Evolutionary conservation across 2,113 vertebrate species (phyloP), one percentile per base, ranked within the genome.

Genomic region (Triplophysa rosa): DNA sequence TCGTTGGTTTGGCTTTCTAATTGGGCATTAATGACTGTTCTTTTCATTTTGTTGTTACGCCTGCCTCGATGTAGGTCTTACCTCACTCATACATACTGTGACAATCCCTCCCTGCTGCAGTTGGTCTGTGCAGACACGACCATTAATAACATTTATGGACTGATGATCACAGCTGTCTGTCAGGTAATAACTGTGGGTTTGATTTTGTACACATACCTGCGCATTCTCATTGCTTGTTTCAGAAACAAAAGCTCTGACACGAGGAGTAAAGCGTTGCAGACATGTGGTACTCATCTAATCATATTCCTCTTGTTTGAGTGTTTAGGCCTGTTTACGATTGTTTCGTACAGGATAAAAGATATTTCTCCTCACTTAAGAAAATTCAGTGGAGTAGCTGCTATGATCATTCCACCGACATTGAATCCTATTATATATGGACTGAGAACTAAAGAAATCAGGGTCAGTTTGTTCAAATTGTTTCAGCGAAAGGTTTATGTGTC

Each of bases 361-460:
- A 16, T 87, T 33, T 84, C 91, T 2, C 81, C 84, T 2, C 42
- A 87, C 68, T 77, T 90, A 14, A 86, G 89, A 61, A 85, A 80
- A 69, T 90, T 92, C 56, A 84, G 89, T 0, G 90, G 87, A 2
- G 24, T 90, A 29, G 85, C 85, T 0, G 85, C 88, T 11, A 84
- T 93, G 21, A 88, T 92, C 58, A 89, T 92, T 0, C 91, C 92
- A 0, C 90, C 91, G 0, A 86, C 84, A 4, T 1, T 93, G 9
- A 93, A 93, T 86, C 92, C 92, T 33, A 89, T 93, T 26, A 89
- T 93, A 40, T 93, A 93, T 21, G 91, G 92, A 17, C 75, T 92
- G 4, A 92, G 82, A 87, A 93, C 89, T 1, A 92, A 89, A 80
- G 92, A 93, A 61, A 93, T 93, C 6, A 62, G 88, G 40, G 85